Conservation (phyloP, 2,888 invertebrate species). For the Biston stratarius region DNA sequence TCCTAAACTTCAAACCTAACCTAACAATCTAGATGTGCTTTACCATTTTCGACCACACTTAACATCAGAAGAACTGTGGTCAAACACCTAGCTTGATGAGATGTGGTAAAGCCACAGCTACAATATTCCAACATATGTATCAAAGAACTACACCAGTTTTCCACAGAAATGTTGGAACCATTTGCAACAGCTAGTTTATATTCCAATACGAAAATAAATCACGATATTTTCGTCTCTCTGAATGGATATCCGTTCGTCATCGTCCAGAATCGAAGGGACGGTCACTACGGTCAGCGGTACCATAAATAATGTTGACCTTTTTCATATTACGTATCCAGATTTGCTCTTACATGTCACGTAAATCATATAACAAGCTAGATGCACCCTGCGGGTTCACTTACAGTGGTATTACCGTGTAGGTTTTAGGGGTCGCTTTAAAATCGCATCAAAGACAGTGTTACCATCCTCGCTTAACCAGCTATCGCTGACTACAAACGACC, state of each 20-base stretch:
- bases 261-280: constrained; percentile 19
- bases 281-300: neutral
- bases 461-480: no score
- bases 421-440: no score
- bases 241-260: constrained; percentile 19
- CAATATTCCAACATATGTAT: no score
- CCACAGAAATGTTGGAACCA: neutral
- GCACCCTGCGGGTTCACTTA: neutral
- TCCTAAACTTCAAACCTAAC: no score
- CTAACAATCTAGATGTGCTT: no score
- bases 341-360: constrained; percentile 8
- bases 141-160: no score
- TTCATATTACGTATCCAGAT: constrained; percentile 14
- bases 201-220: constrained; percentile 13
- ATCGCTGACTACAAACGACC: no score
- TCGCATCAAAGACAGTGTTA: no score
- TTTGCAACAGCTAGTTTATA: constrained; percentile 9
- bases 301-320: constrained; percentile 22
- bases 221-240: constrained; percentile 8
- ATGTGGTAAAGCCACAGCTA: no score
- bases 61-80: no score
- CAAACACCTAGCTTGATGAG: no score
- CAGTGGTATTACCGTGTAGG: neutral
- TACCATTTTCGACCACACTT: no score
- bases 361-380: neutral